Conservation (phyloP, 2,888 invertebrate species). For the Patella pellucida region DNA sequence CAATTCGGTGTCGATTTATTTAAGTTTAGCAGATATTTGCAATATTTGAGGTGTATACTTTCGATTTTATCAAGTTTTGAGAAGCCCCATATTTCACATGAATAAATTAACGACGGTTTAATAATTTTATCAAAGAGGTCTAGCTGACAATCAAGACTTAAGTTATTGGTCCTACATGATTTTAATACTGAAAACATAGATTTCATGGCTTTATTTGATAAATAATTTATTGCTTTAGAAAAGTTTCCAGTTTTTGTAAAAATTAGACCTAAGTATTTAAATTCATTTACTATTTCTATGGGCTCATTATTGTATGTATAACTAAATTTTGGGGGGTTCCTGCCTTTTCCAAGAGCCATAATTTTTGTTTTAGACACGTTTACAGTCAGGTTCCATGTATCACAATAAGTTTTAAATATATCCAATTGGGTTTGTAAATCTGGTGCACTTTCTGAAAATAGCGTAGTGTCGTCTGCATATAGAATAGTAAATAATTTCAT, state of each 20-base stretch:
- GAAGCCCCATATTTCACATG: slow-evolving; percentile 6
- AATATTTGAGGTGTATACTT: slow-evolving; percentile 2
- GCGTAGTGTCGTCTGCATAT: background rate
- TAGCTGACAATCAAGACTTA: slow-evolving; percentile 6
- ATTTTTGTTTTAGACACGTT: too few relatives aligned
- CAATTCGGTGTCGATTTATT: slow-evolving; percentile 12
- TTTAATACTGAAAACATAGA: slow-evolving; percentile 3
- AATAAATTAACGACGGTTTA: slow-evolving; percentile 4
- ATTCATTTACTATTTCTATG: too few relatives aligned
- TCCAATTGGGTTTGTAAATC: background rate
- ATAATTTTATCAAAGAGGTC: background rate
- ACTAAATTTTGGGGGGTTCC: too few relatives aligned
- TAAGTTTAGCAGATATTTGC: slow-evolving; percentile 8
- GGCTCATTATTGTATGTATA: too few relatives aligned
- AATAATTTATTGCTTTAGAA: background rate
- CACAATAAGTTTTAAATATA: background rate
- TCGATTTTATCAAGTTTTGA: background rate
- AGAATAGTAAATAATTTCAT: background rate
- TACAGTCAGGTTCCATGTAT: background rate
- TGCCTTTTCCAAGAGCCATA: too few relatives aligned
- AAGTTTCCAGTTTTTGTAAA: background rate
- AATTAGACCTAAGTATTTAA: too few relatives aligned
- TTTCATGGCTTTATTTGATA: background rate
- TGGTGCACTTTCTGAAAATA: background rate
- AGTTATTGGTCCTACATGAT: background rate